Conservation (phyloP, 1,140 invertebrate genomes). For the Ctenoplectra terminalis region DNA sequence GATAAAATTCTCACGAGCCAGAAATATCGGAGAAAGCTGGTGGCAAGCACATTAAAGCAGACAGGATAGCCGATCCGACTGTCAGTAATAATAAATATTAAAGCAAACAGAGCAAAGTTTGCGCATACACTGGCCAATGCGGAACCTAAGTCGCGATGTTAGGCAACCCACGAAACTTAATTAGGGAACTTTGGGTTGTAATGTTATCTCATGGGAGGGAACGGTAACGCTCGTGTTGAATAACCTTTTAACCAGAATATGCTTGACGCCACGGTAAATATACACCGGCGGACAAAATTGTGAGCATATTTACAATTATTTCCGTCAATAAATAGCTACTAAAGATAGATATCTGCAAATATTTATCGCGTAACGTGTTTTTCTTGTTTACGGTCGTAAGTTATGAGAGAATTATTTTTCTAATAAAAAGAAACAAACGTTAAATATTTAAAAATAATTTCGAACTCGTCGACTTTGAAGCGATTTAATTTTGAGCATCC, state of each 20-base stretch:
- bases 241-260: neutral
- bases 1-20: constrained; percentile 39
- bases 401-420: too few relatives aligned
- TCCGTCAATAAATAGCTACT: too few relatives aligned
- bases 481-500: too few relatives aligned
- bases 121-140: neutral
- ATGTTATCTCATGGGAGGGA: neutral
- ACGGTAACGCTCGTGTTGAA: neutral
- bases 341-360: too few relatives aligned
- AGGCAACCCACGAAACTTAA: neutral
- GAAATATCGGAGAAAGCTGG: constrained; percentile 51
- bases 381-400: too few relatives aligned
- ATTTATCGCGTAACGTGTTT: too few relatives aligned
- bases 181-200: constrained; percentile 1
- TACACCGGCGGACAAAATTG: too few relatives aligned
- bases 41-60: constrained; percentile 8
- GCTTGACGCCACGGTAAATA: neutral
- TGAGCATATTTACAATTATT: too few relatives aligned
- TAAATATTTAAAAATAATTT: too few relatives aligned
- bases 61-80: constrained; percentile 3
- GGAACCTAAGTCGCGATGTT: neutral
- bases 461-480: too few relatives aligned
- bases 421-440: too few relatives aligned
- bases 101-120: constrained; percentile 14
- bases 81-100: constrained; percentile 33